Evolutionary conservation across 2,888 invertebrate species (phyloP), one percentile per base, ranked within the genome.

Genomic region (Mantis religiosa): DNA sequence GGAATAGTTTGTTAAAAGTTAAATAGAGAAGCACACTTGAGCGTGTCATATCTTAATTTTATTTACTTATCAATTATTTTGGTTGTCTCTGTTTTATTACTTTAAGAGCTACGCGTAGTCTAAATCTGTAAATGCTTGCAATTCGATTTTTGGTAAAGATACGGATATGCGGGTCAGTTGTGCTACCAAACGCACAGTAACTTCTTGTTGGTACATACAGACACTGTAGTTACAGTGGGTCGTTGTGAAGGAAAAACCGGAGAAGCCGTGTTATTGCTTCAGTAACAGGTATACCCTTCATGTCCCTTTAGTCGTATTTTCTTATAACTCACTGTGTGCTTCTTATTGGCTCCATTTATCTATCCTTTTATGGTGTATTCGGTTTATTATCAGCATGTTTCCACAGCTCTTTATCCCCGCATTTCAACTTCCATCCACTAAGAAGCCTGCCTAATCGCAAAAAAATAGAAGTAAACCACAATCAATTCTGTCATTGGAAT

Each of bases 321-420:
- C 82, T 82, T 87, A 82, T 82, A 82, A 41, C 87, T 82, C 12
- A 81, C 86, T 86, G 3, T 71, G n/a, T 82, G 27, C 82, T 81
- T 34, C 87, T 87, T 87, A 87, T 88, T 81, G 88, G 88, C 84
- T 25, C 85, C 88, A 88, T 88, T n/a, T 88, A 88, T 88, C 88
- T 85, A 25, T 28, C 34, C 20, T 47, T 34, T 88, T 88, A 88
- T 88, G 88, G 88, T 88, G 88, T 88, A 85, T 88, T 84, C 71
- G 84, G 83, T 88, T 84, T 88, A 88, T 88, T 88, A 84, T 85
- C 82, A 82, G 81, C 81, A 88, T 88, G 84, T 81, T 88, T 88
- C 27, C 84, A 20, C 54, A 27, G 28, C 84, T 47, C 83, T 83
- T 83, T 71, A 25, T 20, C 84, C 83, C 41, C 83, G 12, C 15